phyloP scores from a whole-genome alignment of 2,797 vertebrate genomes.

The Morus bassanus region DNA sequence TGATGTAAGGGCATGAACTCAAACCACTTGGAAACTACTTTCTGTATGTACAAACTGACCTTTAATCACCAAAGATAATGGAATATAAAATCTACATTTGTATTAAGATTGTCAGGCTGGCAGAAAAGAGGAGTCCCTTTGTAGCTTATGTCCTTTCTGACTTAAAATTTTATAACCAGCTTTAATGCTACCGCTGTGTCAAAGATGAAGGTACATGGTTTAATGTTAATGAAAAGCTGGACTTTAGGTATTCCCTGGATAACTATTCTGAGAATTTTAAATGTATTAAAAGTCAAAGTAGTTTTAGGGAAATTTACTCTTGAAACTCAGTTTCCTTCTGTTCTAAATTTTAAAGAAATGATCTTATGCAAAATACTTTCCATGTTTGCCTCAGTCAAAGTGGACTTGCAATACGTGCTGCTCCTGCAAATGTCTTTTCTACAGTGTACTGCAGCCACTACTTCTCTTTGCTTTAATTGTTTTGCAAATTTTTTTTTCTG shows the following conservation, averaged over 20 bases:
- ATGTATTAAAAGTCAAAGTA: neutral
- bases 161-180: neutral
- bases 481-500: neutral
- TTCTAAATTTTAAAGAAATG: neutral
- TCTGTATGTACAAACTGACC: neutral
- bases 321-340: neutral
- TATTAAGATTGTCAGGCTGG: neutral
- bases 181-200: neutral
- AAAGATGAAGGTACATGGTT: neutral
- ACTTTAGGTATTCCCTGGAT: neutral
- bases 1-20: neutral
- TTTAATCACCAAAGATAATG: constrained; percentile 20
- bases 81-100: neutral
- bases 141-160: neutral
- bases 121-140: neutral
- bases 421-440: neutral
- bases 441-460: neutral
- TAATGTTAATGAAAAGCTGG: neutral
- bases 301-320: neutral
- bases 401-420: neutral
- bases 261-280: neutral
- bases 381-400: neutral
- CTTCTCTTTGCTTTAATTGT: neutral
- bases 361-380: neutral
- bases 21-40: neutral